These are phyloP conservation scores for Capreolus pygargus DNA, from an alignment of 2,113 vertebrate genomes.

Conservation along the genomic window DNA sequence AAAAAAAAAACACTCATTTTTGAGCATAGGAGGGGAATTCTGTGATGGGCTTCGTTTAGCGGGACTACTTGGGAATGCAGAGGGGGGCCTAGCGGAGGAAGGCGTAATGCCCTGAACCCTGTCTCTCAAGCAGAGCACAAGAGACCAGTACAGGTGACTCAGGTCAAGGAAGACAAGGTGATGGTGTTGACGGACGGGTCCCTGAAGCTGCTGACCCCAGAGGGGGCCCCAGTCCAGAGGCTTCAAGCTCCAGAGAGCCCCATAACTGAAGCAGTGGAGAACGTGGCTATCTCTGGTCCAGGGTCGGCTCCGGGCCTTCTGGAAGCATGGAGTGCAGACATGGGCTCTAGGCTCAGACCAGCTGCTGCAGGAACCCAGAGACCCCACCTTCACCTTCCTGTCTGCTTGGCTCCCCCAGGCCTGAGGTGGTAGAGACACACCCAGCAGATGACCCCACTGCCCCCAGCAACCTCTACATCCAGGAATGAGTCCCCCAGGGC, in stretches of 20 bases:
- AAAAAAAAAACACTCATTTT: background rate
- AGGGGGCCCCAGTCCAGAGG: constrained; percentile 74
- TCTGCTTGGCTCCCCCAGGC: constrained; percentile 84
- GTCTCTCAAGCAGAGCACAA: constrained; percentile 78
- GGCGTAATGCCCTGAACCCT: background rate
- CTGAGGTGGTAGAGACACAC: constrained; percentile 87
- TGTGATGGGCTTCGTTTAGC: background rate
- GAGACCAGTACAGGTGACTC: constrained; percentile 84
- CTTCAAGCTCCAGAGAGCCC: constrained; percentile 71
- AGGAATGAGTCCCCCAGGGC: constrained; percentile 76
- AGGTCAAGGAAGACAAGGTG: constrained; percentile 83
- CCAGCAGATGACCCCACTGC: constrained; percentile 81
- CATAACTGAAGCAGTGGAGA: constrained; percentile 82
- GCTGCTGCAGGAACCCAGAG: constrained; percentile 83
- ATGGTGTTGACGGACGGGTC: constrained; percentile 85
- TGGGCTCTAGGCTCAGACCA: constrained; percentile 74
- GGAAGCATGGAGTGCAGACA: constrained; percentile 90
- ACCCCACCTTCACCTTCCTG: constrained; percentile 84
- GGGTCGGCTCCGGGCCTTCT: constrained; percentile 84
- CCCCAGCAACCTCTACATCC: constrained; percentile 88
- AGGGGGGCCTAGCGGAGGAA: background rate
- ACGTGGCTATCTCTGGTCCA: constrained; percentile 85
- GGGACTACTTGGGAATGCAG: background rate
- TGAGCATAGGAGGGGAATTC: background rate
- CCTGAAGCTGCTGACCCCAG: constrained; percentile 83